These are phyloP conservation scores for Telenomus remus DNA, from an alignment of 1,140 invertebrate species.

Conservation along the genomic window DNA sequence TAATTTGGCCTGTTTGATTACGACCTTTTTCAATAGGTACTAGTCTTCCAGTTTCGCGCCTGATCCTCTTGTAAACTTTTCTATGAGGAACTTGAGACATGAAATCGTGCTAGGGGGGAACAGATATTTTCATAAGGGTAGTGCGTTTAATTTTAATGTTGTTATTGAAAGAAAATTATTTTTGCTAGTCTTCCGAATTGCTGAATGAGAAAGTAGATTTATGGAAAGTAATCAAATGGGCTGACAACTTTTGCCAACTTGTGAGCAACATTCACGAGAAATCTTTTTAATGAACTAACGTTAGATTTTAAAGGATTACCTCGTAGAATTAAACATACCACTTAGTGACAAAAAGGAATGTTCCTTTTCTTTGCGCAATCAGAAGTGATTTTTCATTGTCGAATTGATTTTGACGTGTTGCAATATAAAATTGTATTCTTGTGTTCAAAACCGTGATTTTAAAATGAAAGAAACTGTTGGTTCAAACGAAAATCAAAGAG, in stretches of 20 bases:
- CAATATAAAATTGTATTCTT: too few species aligned
- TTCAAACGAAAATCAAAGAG: too few species aligned
- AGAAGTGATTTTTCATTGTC: too few species aligned
- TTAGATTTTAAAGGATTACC: too few species aligned
- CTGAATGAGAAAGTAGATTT: not conserved
- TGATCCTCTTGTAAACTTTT: conserved; percentile 9
- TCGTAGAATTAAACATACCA: too few species aligned
- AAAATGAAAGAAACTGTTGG: too few species aligned
- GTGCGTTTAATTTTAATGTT: too few species aligned
- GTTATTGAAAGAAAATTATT: conserved; percentile 20
- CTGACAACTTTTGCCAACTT: conserved; percentile 5
- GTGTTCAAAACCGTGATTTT: too few species aligned
- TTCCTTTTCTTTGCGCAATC: too few species aligned
- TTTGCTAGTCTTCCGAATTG: conserved; percentile 19
- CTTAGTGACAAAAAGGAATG: too few species aligned
- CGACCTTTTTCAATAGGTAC: conserved; percentile 8
- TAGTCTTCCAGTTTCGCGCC: conserved; percentile 36
- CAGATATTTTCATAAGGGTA: conserved; percentile 25
- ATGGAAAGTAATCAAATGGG: conserved; percentile 16
- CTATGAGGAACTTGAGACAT: not conserved
- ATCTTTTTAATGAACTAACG: not conserved
- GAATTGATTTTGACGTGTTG: too few species aligned
- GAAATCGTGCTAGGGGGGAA: too few species aligned
- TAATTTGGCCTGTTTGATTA: conserved; percentile 26
- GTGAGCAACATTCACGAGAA: conserved; percentile 17